Conservation (phyloP, 1,140 invertebrate genomes). For the Idris sp. region DNA sequence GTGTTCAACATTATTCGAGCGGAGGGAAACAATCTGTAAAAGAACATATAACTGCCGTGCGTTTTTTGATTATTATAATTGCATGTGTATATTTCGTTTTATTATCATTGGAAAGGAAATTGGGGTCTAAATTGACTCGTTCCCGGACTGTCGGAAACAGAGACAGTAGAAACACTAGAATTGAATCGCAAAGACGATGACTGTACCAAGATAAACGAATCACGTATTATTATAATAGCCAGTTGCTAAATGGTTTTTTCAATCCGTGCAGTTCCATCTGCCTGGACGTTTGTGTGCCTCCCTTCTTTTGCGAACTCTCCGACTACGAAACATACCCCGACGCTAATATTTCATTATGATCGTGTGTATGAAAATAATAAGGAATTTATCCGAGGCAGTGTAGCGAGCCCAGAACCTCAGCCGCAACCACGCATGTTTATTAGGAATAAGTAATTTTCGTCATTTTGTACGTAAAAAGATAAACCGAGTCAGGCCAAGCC, state of each 20-base stretch:
- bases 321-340: constrained; percentile 60
- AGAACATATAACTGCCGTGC: constrained; percentile 43
- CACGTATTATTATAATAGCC: constrained; percentile 79
- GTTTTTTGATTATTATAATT: constrained; percentile 63
- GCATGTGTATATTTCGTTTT: constrained; percentile 61
- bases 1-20: constrained; percentile 16
- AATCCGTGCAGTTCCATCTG: constrained; percentile 70
- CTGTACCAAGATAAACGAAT: constrained; percentile 77
- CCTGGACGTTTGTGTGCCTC: constrained; percentile 30
- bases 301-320: constrained; percentile 34
- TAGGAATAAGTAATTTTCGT: constrained; percentile 68
- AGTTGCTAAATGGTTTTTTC: constrained; percentile 79
- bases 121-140: constrained; percentile 63
- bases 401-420: constrained; percentile 62
- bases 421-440: constrained; percentile 64
- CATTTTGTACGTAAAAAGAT: constrained; percentile 66
- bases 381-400: constrained; percentile 72
- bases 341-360: constrained; percentile 77
- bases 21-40: constrained; percentile 50
- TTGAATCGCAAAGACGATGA: constrained; percentile 66
- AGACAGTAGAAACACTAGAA: constrained; percentile 58
- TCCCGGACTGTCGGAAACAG: constrained; percentile 61
- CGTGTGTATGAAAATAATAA: constrained; percentile 78
- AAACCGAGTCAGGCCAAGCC: constrained; percentile 57
- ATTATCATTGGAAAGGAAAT: constrained; percentile 63